Evolutionary conservation across 30 jellyfish, hydroid and myxozoan genomes (phyloP).

Genomic region (Chrysaora quinquecirrha): DNA sequence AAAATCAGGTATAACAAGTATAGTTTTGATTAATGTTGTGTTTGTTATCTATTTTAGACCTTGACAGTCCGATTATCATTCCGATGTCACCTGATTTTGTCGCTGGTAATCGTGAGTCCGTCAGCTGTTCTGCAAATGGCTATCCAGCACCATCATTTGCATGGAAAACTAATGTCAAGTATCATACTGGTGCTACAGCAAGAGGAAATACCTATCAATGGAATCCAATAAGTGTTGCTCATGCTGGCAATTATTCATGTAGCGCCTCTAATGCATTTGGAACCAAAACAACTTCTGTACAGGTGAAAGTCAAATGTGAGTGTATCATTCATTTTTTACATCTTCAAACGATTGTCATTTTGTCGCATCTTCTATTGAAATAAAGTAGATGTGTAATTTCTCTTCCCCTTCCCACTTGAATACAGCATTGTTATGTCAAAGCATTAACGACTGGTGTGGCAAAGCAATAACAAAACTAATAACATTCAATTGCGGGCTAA

Average conservation of each 20-base stretch:
- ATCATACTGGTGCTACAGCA: too few relatives aligned
- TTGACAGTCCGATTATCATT: slow-evolving; percentile 31
- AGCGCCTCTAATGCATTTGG: not conserved
- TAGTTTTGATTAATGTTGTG: too few relatives aligned
- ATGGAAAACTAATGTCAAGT: not conserved
- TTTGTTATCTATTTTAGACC: slow-evolving; percentile 4
- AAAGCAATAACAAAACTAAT: too few relatives aligned
- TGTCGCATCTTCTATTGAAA: too few relatives aligned
- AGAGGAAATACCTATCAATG: not conserved
- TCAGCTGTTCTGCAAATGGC: slow-evolving; percentile 53
- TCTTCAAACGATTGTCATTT: too few relatives aligned
- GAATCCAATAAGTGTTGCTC: slow-evolving; percentile 6
- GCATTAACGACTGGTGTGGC: too few relatives aligned
- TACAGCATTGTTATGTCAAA: too few relatives aligned
- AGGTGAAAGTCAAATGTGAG: not conserved
- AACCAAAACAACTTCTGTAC: not conserved
- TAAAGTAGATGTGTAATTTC: too few relatives aligned
- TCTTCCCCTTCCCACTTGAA: too few relatives aligned
- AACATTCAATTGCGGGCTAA: too few relatives aligned
- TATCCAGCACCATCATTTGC: slow-evolving; percentile 42
- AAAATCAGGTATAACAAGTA: too few relatives aligned
- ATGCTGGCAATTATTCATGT: not conserved
- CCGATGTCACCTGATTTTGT: not conserved
- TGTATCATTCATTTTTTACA: too few relatives aligned
- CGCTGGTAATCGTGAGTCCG: slow-evolving; percentile 19